These are phyloP conservation scores for Hydropsyche tenuis DNA, from an alignment of 1,140 invertebrate species.

Conservation along the genomic window DNA sequence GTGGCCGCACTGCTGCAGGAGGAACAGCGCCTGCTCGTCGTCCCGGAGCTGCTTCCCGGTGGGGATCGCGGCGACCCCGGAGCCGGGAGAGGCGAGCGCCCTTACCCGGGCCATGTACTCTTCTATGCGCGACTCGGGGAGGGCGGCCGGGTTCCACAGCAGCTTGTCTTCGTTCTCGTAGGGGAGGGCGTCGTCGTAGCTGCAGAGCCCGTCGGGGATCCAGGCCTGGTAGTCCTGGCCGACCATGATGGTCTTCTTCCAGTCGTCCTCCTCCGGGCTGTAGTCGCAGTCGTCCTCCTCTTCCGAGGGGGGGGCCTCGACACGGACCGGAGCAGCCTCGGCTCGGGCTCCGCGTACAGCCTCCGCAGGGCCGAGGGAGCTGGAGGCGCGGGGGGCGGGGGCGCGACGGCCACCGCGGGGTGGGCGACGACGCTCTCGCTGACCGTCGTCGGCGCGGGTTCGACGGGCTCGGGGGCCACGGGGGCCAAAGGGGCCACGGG, in stretches of 20 bases:
- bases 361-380: conserved; percentile 78
- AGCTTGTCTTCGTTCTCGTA: conserved; percentile 97
- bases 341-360: conserved; percentile 76
- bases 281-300: conserved; percentile 80
- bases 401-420: conserved; percentile 54
- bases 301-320: conserved; percentile 91
- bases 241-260: conserved; percentile 93
- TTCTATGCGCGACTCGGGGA: conserved; percentile 78
- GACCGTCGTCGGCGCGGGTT: conserved; percentile 54
- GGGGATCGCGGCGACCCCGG: conserved; percentile 70
- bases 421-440: conserved; percentile 57
- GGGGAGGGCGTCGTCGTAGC: conserved; percentile 90
- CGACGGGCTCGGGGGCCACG: not conserved
- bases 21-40: conserved; percentile 92
- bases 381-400: conserved; percentile 56
- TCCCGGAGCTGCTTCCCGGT: conserved; percentile 84
- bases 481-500: too few relatives aligned
- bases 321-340: conserved; percentile 83
- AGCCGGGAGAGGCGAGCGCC: conserved; percentile 58
- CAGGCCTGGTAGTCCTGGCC: conserved; percentile 92
- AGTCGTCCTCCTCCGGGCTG: conserved; percentile 78
- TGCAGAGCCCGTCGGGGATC: conserved; percentile 89
- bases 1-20: conserved; percentile 92
- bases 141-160: conserved; percentile 86
- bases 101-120: conserved; percentile 78